phyloP scores from a whole-genome alignment of 2,113 vertebrate species.

The Grallaria varia region DNA sequence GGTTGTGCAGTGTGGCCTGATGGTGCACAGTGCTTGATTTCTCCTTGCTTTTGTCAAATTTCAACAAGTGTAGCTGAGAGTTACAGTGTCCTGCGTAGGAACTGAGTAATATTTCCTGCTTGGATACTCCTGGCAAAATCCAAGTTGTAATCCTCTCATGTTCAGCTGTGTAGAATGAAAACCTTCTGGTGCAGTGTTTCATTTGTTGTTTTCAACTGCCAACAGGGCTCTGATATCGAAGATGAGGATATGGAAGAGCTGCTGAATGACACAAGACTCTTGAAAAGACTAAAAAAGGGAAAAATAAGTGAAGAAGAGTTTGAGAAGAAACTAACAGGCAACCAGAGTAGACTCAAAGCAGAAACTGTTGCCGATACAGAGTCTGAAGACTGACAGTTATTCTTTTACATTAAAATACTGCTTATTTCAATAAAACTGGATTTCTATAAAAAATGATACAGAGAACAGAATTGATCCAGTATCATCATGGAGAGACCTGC shows the following conservation, averaged over 20 bases:
- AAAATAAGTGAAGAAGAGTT: constrained; percentile 91
- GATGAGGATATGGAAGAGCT: constrained; percentile 89
- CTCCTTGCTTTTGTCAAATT: not conserved
- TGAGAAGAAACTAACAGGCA: constrained; percentile 79
- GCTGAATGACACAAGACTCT: constrained; percentile 87
- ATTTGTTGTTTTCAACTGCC: not conserved
- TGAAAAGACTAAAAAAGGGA: constrained; percentile 90
- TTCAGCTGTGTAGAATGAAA: not conserved
- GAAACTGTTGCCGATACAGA: not conserved
- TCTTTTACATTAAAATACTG: not conserved
- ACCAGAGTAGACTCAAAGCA: not conserved
- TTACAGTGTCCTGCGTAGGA: not conserved
- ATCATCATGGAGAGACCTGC: not conserved
- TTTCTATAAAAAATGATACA: not conserved
- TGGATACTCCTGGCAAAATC: not conserved
- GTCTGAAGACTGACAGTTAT: not conserved
- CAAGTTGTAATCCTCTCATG: not conserved
- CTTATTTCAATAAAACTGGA: constrained; percentile 16
- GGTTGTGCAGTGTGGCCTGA: not conserved
- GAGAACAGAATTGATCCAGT: not conserved
- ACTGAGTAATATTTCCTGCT: not conserved
- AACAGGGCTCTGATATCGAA: constrained; percentile 84
- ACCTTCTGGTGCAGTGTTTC: not conserved
- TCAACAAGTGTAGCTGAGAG: not conserved
- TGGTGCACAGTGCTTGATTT: too few relatives aligned